phyloP scores from a whole-genome alignment of 1,140 invertebrate species.

The Hylaeus volcanicus region DNA sequence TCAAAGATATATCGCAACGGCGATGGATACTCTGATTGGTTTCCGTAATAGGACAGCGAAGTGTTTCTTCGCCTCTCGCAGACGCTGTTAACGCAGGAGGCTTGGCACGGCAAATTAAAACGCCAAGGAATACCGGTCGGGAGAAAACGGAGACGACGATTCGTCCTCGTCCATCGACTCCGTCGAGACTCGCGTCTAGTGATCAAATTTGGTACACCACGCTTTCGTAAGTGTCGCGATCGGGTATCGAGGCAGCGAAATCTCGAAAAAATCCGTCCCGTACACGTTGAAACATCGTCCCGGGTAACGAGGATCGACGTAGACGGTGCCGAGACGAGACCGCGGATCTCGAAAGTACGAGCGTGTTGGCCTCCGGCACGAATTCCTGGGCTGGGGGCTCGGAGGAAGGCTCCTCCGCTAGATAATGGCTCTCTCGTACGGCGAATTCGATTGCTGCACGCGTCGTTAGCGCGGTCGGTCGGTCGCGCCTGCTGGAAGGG shows the following conservation, averaged over 20 bases:
- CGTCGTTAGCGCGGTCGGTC: constrained; percentile 11
- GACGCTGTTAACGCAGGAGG: too few species aligned
- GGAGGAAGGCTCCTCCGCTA: background rate
- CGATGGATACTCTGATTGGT: too few species aligned
- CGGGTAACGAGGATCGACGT: constrained; percentile 22
- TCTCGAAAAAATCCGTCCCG: background rate
- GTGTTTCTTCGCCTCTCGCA: too few species aligned
- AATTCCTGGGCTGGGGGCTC: constrained; percentile 22
- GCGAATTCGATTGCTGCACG: constrained; percentile 41
- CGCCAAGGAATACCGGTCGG: too few species aligned
- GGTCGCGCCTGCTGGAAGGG: background rate
- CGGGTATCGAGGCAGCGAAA: too few species aligned
- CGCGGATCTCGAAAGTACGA: constrained; percentile 13
- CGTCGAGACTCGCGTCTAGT: too few species aligned
- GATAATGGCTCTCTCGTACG: constrained; percentile 27
- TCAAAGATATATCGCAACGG: too few species aligned
- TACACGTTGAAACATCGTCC: background rate
- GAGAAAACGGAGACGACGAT: too few species aligned
- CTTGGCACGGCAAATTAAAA: too few species aligned
- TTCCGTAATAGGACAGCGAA: background rate
- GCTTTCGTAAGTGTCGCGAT: too few species aligned
- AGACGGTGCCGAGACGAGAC: constrained; percentile 3
- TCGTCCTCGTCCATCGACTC: too few species aligned
- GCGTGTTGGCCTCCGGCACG: constrained; percentile 11
- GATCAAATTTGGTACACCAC: too few species aligned